These are phyloP conservation scores for Samia ricini DNA, from an alignment of 1,140 invertebrate genomes.

Conservation along the genomic window DNA sequence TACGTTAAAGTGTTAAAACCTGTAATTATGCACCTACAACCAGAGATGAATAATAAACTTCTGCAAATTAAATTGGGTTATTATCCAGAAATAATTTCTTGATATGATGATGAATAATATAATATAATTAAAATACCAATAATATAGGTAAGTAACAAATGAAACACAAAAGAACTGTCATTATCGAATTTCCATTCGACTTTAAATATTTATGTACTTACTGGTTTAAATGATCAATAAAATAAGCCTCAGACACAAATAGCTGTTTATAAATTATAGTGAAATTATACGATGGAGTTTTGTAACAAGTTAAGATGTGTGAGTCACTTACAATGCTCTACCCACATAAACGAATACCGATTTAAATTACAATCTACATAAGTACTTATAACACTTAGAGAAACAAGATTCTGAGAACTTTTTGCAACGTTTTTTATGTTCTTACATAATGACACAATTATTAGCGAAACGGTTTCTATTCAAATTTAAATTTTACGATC, in stretches of 20 bases:
- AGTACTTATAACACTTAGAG: conserved; percentile 1
- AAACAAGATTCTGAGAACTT: conserved; percentile 10
- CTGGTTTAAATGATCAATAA: background rate
- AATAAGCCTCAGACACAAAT: background rate
- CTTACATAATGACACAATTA: conserved; percentile 17
- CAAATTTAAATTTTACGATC: conserved; percentile 4
- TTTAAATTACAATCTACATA: conserved; percentile 10
- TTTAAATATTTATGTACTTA: background rate
- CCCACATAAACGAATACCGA: conserved; percentile 4
- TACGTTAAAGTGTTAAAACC: too few relatives aligned
- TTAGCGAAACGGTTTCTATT: conserved; percentile 9
- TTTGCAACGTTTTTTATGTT: conserved; percentile 9
- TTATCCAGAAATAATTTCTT: too few relatives aligned
- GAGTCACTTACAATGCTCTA: conserved; percentile 1
- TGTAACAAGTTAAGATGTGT: conserved; percentile 4
- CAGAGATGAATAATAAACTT: too few relatives aligned
- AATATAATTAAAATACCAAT: too few relatives aligned
- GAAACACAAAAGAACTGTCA: too few relatives aligned
- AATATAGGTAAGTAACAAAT: too few relatives aligned
- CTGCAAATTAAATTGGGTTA: too few relatives aligned
- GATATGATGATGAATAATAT: too few relatives aligned
- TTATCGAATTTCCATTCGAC: background rate
- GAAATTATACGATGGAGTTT: background rate
- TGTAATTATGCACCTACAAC: too few relatives aligned
- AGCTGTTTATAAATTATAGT: background rate